These are phyloP conservation scores for Troilus luridus DNA, from an alignment of 2,888 invertebrate genomes.

Conservation along the genomic window DNA sequence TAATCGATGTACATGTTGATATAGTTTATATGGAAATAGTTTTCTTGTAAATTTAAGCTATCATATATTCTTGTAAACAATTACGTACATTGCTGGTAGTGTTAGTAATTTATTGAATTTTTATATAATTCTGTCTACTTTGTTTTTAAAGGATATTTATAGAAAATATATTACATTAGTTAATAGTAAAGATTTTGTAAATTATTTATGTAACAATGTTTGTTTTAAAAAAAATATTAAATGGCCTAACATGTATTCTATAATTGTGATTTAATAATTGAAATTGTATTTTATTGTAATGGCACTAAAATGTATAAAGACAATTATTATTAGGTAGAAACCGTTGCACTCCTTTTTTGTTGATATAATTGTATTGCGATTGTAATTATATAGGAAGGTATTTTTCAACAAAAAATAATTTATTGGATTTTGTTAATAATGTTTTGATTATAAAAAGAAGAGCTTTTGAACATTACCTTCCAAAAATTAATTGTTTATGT, in stretches of 20 bases:
- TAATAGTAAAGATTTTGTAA: background rate
- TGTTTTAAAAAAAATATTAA: background rate
- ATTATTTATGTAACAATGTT: background rate
- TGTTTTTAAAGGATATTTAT: too few relatives aligned
- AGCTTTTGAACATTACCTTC: background rate
- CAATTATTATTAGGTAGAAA: background rate
- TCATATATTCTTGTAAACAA: background rate
- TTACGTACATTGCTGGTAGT: background rate
- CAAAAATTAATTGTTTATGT: background rate
- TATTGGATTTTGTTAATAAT: background rate
- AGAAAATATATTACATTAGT: too few relatives aligned
- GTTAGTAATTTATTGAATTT: background rate
- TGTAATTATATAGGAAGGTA: background rate
- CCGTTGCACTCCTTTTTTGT: background rate
- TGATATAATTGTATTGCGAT: background rate
- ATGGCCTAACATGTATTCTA: conserved; percentile 8
- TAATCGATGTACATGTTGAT: too few relatives aligned
- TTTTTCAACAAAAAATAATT: background rate
- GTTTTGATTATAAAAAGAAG: background rate
- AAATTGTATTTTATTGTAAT: background rate
- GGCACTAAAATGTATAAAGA: background rate
- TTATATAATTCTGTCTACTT: background rate
- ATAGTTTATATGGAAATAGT: too few relatives aligned
- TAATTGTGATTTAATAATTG: background rate
- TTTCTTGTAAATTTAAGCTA: background rate